A percentile compares a stretch with the other conserved stretches of the same genome.
phyloP scores from a whole-genome alignment of 1,140 invertebrate genomes.

The Macrosteles quadrilineatus region DNA sequence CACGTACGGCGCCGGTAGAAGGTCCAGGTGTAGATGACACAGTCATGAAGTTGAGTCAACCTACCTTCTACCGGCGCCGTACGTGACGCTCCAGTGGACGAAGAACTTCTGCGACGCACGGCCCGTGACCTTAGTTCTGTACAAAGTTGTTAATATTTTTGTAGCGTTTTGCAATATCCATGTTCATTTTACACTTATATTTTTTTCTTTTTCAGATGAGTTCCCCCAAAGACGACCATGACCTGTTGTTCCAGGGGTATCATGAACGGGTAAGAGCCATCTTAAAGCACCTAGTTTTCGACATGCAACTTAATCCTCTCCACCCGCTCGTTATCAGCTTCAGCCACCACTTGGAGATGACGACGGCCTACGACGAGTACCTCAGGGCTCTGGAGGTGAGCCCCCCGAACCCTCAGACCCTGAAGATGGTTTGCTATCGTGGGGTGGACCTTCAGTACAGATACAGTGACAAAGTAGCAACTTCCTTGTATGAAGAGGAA shows the following conservation, averaged over 20 bases:
- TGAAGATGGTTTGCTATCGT: not conserved
- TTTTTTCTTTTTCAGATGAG: not conserved
- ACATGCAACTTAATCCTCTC: not conserved
- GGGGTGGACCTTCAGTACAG: not conserved
- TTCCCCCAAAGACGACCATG: not conserved
- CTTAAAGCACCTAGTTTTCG: slow-evolving; percentile 6
- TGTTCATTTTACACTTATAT: too few species aligned
- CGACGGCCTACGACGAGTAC: slow-evolving; percentile 27
- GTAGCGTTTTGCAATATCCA: too few species aligned
- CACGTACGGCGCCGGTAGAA: too few species aligned
- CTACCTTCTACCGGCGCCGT: too few species aligned
- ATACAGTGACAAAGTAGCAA: not conserved
- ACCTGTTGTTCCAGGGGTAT: slow-evolving; percentile 7
- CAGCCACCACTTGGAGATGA: slow-evolving; percentile 9
- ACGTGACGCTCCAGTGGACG: too few species aligned
- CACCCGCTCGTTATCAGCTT: slow-evolving; percentile 13
- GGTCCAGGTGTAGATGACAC: too few species aligned
- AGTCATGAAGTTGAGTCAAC: too few species aligned
- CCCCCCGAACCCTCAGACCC: not conserved
- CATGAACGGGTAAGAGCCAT: slow-evolving; percentile 10
- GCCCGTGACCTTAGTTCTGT: too few species aligned
- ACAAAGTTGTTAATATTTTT: too few species aligned
- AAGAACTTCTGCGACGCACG: too few species aligned
- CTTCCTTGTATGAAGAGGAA: not conserved
- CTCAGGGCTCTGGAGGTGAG: not conserved